Percentiles rank a stretch among this genome's conserved stretches.
Evolutionary conservation across 2,888 invertebrate species (phyloP).

Genomic region (Helleia helle): DNA sequence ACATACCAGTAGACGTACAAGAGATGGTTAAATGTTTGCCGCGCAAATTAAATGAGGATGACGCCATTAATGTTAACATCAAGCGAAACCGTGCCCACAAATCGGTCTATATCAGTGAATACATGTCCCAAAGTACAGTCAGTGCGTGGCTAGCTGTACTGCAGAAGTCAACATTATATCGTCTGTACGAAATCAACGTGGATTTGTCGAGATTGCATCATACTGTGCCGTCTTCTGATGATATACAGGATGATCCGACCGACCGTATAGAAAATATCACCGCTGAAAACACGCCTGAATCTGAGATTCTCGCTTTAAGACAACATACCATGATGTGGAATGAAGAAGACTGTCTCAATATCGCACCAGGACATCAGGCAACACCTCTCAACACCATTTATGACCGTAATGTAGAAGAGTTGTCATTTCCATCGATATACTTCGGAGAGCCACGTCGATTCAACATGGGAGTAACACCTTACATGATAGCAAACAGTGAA

Average conservation of each 20-base stretch:
- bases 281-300: slow-evolving; percentile 23
- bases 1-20: slow-evolving; percentile 35
- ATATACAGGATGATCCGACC: slow-evolving; percentile 23
- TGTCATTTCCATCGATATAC: slow-evolving; percentile 46
- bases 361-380: slow-evolving; percentile 30
- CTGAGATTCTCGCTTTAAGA: slow-evolving; percentile 27
- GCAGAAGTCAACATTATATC: slow-evolving; percentile 26
- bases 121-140: slow-evolving; percentile 27
- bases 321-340: slow-evolving; percentile 33
- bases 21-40: slow-evolving; percentile 34
- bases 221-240: slow-evolving; percentile 20
- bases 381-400: slow-evolving; percentile 32
- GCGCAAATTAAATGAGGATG: slow-evolving; percentile 32
- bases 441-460: slow-evolving; percentile 32
- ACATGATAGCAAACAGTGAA: slow-evolving; percentile 39
- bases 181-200: slow-evolving; percentile 29
- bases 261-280: slow-evolving; percentile 27
- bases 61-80: slow-evolving; percentile 33
- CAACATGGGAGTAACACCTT: slow-evolving; percentile 30
- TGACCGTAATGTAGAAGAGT: slow-evolving; percentile 41
- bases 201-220: slow-evolving; percentile 26
- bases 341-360: slow-evolving; percentile 29
- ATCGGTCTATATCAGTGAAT: slow-evolving; percentile 28
- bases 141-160: slow-evolving; percentile 28
- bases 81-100: slow-evolving; percentile 31